Conservation (phyloP, 2,888 invertebrate species). For the Cephus runcator region DNA sequence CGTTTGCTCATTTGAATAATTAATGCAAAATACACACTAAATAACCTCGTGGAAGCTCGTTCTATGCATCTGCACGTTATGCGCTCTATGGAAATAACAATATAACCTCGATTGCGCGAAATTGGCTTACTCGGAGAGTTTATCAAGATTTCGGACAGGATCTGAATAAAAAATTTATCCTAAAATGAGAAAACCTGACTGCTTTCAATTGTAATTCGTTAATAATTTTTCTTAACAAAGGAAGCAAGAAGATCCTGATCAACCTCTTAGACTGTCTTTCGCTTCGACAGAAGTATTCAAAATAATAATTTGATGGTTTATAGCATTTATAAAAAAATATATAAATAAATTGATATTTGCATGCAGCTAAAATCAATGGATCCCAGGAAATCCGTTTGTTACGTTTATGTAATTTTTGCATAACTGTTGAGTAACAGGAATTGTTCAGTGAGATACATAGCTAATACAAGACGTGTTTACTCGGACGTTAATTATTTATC, state of each 20-base stretch:
- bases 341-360: not conserved
- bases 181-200: not conserved
- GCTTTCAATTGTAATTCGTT: not conserved
- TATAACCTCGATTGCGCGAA: slow-evolving; percentile 55
- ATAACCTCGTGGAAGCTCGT: slow-evolving; percentile 55
- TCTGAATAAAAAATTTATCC: not conserved
- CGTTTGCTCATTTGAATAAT: slow-evolving; percentile 59
- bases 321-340: too few species aligned
- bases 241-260: not conserved
- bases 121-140: slow-evolving; percentile 48
- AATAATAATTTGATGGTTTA: too few species aligned
- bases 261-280: not conserved
- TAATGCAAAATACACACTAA: slow-evolving; percentile 63
- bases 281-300: not conserved
- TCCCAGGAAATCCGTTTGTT: not conserved
- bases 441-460: not conserved
- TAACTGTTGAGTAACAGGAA: not conserved
- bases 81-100: slow-evolving; percentile 30
- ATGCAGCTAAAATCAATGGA: not conserved
- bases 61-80: slow-evolving; percentile 53
- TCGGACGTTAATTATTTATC: not conserved
- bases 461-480: not conserved
- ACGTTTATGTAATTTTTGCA: not conserved
- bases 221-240: not conserved
- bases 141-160: slow-evolving; percentile 45